A percentile compares a stretch with the other conserved stretches of the same genome.
phyloP scores from a whole-genome alignment of 2,888 invertebrate genomes.

The Corbicula japonica region DNA sequence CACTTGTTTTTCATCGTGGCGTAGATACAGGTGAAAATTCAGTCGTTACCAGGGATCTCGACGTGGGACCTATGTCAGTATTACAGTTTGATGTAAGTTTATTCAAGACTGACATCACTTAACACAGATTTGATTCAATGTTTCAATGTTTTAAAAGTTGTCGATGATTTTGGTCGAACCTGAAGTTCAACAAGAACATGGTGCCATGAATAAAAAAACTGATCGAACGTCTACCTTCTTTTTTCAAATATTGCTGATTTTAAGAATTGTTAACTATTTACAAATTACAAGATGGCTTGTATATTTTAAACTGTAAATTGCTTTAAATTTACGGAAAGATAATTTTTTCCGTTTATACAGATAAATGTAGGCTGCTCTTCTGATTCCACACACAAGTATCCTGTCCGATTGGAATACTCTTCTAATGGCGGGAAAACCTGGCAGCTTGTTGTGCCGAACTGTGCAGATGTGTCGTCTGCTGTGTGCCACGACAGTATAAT shows the following conservation, averaged over 20 bases:
- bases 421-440: constrained; percentile 85
- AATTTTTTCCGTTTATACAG: constrained; percentile 70
- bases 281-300: too few relatives aligned
- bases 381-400: constrained; percentile 79
- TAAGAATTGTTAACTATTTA: too few relatives aligned
- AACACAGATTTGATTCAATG: too few relatives aligned
- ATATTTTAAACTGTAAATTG: background rate
- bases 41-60: constrained; percentile 85
- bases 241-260: too few relatives aligned
- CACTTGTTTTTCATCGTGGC: constrained; percentile 83
- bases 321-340: background rate
- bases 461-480: constrained; percentile 77
- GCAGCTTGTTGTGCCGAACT: constrained; percentile 84
- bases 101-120: too few relatives aligned
- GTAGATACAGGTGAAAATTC: constrained; percentile 85
- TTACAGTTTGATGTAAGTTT: constrained; percentile 86
- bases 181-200: too few relatives aligned
- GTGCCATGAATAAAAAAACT: too few relatives aligned
- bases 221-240: too few relatives aligned
- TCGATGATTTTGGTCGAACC: too few relatives aligned
- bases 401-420: constrained; percentile 86
- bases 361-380: constrained; percentile 87
- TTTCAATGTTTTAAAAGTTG: too few relatives aligned
- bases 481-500: constrained; percentile 81
- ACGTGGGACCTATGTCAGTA: constrained; percentile 85